Percentiles rank a stretch among this genome's conserved stretches.
phyloP scores from a whole-genome alignment of 2,113 vertebrate species.

The Istiophorus platypterus region DNA sequence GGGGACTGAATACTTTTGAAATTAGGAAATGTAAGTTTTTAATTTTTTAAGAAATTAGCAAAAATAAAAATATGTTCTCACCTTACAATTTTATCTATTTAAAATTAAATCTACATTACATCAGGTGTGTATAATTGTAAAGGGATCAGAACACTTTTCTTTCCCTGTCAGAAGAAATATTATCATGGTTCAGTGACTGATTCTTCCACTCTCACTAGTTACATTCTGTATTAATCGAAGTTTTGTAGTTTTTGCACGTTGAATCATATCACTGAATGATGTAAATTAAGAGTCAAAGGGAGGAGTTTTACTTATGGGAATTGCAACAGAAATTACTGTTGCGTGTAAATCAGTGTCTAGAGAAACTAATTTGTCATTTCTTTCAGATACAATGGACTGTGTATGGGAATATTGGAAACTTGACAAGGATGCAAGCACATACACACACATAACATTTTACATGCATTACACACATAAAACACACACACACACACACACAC shows the following conservation, averaged over 20 bases:
- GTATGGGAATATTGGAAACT: constrained; percentile 1
- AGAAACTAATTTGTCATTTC: neutral
- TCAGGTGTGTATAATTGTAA: too few relatives aligned
- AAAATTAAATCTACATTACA: too few relatives aligned
- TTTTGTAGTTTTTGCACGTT: neutral
- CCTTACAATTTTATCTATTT: too few relatives aligned
- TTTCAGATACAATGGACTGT: neutral
- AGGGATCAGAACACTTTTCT: too few relatives aligned
- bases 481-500: neutral
- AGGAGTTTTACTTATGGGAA: neutral
- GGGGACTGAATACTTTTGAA: too few relatives aligned
- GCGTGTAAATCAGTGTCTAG: constrained; percentile 4
- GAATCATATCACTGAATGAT: neutral
- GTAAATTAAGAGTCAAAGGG: neutral
- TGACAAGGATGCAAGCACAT: neutral
- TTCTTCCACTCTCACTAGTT: neutral
- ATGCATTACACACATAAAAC: neutral
- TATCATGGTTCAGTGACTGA: neutral
- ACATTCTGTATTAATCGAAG: constrained; percentile 4
- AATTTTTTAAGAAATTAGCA: too few relatives aligned
- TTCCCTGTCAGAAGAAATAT: neutral
- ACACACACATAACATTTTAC: neutral
- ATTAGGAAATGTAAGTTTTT: too few relatives aligned
- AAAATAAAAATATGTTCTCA: too few relatives aligned
- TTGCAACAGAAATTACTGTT: neutral